Evolutionary conservation across 2,797 vertebrate genomes (phyloP), one percentile per base, ranked within the genome.

Genomic region (Pristis pectinata): DNA sequence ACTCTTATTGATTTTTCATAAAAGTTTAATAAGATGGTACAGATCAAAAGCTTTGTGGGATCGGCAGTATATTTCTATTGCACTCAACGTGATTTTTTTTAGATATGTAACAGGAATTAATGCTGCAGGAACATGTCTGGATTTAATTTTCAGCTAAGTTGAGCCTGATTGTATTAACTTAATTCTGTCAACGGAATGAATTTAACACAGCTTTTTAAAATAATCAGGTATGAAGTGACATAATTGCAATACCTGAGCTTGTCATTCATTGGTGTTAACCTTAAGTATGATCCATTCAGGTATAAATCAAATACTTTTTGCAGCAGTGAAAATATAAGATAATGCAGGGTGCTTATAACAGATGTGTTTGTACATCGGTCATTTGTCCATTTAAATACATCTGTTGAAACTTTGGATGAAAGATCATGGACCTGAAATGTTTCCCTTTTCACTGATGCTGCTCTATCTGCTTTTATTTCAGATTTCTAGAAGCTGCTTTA

Each of bases 1-100:
- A 95, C 76, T 77, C 95, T 59, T 95, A 97, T 96, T 97, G 97
- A 97, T 97, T 97, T 97, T 97, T 97, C 96, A 96, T 97, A 97
- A 97, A 97, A 96, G 94, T 96, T 97, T 96, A 97, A 97, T 97
- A 96, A 96, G 96, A 95, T 76, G 96, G 96, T 96, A 96, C 96
- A 97, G 96, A 95, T 96, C 96, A 96, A 97, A 97, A 97, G 96
- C 96, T 96, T 96, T 96, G 95, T 95, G 96, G 96, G 97, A 95
- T 96, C 96, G 96, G 95, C 96, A 96, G 95, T 96, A 96, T 96
- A 96, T 97, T 96, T 95, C 95, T 95, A 95, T 89, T 95, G 95
- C 95, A 95, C 95, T 94, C 95, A 96, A 95, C 80, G 94, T 96
- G 95, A 24, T 72, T 94, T 95, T 95, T 96, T 56, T 74, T 74